Base-by-base conservation (phyloP, 2,113 vertebrate genomes). In the Proteles cristata region DNA sequence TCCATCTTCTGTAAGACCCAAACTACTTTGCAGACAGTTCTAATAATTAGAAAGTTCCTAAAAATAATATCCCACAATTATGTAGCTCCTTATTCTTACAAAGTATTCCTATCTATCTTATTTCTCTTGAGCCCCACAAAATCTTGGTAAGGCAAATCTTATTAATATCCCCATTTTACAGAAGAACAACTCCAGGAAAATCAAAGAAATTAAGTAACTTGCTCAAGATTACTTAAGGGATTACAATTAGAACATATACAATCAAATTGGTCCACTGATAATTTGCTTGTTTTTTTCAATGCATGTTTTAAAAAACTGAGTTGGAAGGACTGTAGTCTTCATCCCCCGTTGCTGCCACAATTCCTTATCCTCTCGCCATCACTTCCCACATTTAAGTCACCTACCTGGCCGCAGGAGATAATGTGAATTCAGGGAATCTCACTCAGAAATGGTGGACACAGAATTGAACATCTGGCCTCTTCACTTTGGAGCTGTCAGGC, bases 1-100 rank as follows among this genome's bases (percentile, higher is more conserved):
- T 50, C 50, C 89, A 33, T 23, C n/a, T 63, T 73, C n/a, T 66
- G 0, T 35, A 50, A 80, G 77, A 63, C 11, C 7, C 48, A 35
- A 65, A 66, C 0, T 58, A 28, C 17, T 82, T 66, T 85, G 50
- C 17, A 35, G 43, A 69, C 55, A 50, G 23, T 76, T 79, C 66
- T 93, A 83, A 85, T 74, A 48, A 71, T 96, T 39, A 76, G 25
- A 74, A 80, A 71, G 23, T 83, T 97, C 23, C 77, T 61, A 61
- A 69, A 85, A 92, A 77, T 61, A 58, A n/a, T 35, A 74, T 1
- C 21, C 39, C 61, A 39, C 8, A 45, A 45, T 90, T 45, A 33
- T 28, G 33, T 28, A 90, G 61, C 55, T 90, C 65, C 90, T 93
- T 81, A 55, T 92, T 33, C 80, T 90, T 71, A 79, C 11, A 48